Base-by-base conservation (phyloP, 2,888 invertebrate species). In the Balanococcus diminutus region DNA sequence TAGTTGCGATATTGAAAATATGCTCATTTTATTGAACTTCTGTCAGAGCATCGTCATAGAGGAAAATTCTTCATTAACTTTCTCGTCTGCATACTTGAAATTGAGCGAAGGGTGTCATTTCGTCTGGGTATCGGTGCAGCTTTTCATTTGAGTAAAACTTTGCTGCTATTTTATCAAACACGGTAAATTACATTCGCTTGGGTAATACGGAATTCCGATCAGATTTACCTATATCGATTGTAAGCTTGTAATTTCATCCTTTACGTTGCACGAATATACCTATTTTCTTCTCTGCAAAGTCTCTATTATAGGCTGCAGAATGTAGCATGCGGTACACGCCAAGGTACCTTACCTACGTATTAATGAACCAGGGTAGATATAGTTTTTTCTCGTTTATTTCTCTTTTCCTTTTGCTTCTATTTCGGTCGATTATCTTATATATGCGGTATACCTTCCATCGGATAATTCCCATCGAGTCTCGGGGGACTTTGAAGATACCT, bases 171-270 rank as follows among this genome's bases (percentile, higher is more conserved):
- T 51, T 51, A 51, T 51, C 19, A 51, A 51, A 5, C 19, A 51
- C 51, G 51, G 51, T 51, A 51, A 51, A 51, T 51, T 51, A 51
- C 51, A 51, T 67, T 67, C 61, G 61, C 28, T 14, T 11, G 61
- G 61, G 61, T 67, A 67, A 25, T 67, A 67, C 25, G 28, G 14
- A 67, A 67, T 67, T 67, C 61, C 61, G 61, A 67, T 28, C 61
- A 67, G 61, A 67, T 67, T 67, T 67, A 67, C 61, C 42, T 42
- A 16, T 42, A 42, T 42, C 42, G 42, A 42, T 42, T 3, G 14
- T 11, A 42, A 14, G 16, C 14, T 14, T 42, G 42, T 14, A 36
- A 42, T 42, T 42, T 42, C 42, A 42, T n/a, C n/a, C n/a, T n/a
- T n/a, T n/a, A n/a, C n/a, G n/a, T n/a, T n/a, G n/a, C n/a, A n/a